Base-by-base conservation (phyloP, 2,888 invertebrate species). In the Cerastis leucographa region DNA sequence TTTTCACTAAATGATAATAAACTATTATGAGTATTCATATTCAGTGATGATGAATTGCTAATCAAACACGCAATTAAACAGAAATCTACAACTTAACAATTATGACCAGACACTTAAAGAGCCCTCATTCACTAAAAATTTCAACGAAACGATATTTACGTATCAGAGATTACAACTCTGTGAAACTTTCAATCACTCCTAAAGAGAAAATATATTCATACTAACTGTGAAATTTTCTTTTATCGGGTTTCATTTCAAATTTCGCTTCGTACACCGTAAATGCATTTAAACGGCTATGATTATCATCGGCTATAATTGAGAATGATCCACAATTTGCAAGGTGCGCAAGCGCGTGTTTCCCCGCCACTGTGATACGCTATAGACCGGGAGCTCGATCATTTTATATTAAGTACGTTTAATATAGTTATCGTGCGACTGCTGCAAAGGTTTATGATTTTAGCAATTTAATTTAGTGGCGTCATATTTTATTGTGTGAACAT, bases 331-430 rank as follows among this genome's bases (percentile, higher is more conserved):
- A 92, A 91, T 91, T 92, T 88, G 91, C 87, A 87, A 78, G 83
- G 83, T 87, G 90, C 84, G 90, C 88, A 89, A 90, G 86, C 87
- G 85, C 87, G 84, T 87, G 87, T 87, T 86, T 78, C 78, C 46
- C 74, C 77, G 93, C 95, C 89, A 94, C 95, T 66, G 92, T 83
- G 89, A 89, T 94, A 95, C 95, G 91, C 93, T 76, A 71, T 93
- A 93, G 87, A 74, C 90, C 78, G 88, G 88, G 93, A 94, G 94
- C 90, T 80, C 71, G 81, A 61, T 73, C 76, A 84, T 51, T 76
- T 76, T 62, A 68, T 51, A 71, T 76, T 46, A n/a, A n/a, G n/a
- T n/a, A 76, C 65, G 65, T 71, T 75, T 64, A 71, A 78, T 65
- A 25, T 61, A 70, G 72, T 74, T 67, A 86, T 71, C 74, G 71